These are phyloP conservation scores for Gymnoscelis rufifasciata DNA, from an alignment of 2,888 invertebrate species.

Conservation along the genomic window DNA sequence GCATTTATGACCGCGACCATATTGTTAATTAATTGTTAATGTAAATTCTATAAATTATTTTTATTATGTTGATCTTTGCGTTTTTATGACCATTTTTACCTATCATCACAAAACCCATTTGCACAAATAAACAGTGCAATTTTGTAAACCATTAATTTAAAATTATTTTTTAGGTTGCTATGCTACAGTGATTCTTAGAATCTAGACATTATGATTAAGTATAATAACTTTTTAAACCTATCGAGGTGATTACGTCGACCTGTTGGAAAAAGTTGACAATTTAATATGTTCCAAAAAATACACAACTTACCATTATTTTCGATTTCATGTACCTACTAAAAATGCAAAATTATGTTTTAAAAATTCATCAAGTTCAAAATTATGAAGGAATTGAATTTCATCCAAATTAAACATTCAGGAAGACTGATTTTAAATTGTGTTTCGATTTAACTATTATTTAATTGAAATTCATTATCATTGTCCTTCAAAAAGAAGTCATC, in stretches of 20 bases:
- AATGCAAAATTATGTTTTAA: conserved; percentile 12
- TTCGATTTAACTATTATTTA: conserved; percentile 13
- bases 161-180: conserved; percentile 24
- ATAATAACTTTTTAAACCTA: conserved; percentile 20
- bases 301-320: conserved; percentile 5
- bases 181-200: conserved; percentile 33
- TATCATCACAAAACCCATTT: conserved; percentile 32
- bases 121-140: conserved; percentile 32
- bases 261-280: conserved; percentile 8
- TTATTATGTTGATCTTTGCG: conserved; percentile 49
- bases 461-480: conserved; percentile 22
- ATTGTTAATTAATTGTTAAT: conserved; percentile 70
- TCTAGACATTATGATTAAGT: conserved; percentile 29
- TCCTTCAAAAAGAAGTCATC: conserved; percentile 35
- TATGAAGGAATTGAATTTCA: conserved; percentile 22
- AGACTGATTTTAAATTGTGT: conserved; percentile 43
- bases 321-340: conserved; percentile 14
- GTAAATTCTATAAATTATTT: conserved; percentile 75
- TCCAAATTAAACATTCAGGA: conserved; percentile 35
- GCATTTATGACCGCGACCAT: conserved; percentile 66
- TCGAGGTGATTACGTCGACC: conserved; percentile 6
- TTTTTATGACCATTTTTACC: conserved; percentile 35
- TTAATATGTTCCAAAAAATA: conserved; percentile 2
- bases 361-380: not conserved
- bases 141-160: conserved; percentile 30